phyloP scores from a whole-genome alignment of 2,797 vertebrate species.

The Micromesistius poutassou region DNA sequence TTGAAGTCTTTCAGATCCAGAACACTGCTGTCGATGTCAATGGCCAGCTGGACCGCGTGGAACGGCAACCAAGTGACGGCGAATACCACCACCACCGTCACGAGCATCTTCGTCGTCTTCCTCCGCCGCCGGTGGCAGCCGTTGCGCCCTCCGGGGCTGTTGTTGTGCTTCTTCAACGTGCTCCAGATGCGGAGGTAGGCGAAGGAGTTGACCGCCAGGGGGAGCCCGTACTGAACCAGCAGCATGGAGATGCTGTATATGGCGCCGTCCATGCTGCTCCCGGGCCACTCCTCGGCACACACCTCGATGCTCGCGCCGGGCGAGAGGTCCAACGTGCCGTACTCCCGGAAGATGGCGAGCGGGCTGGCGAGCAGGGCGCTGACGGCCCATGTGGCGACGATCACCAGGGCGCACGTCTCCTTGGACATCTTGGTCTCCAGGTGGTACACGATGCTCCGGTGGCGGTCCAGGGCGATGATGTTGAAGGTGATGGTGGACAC shows the following conservation, averaged over 20 bases:
- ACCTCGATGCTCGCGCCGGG: conserved; percentile 81
- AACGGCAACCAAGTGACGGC: conserved; percentile 92
- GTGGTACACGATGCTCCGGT: conserved; percentile 90
- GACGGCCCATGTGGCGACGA: conserved; percentile 83
- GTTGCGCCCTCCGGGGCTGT: conserved; percentile 66
- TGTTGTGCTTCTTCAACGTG: conserved; percentile 79
- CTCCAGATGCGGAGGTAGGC: conserved; percentile 89
- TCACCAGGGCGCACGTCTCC: conserved; percentile 81
- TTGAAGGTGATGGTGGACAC: conserved; percentile 93
- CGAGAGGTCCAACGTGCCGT: conserved; percentile 79
- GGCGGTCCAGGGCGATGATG: conserved; percentile 90
- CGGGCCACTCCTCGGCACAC: conserved; percentile 90
- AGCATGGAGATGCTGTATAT: conserved; percentile 87
- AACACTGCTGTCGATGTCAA: conserved; percentile 86
- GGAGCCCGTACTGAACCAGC: conserved; percentile 85
- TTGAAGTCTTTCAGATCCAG: conserved; percentile 87
- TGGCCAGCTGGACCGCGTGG: conserved; percentile 88
- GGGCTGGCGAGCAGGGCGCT: conserved; percentile 91
- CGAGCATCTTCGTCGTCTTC: conserved; percentile 94
- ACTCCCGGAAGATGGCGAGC: conserved; percentile 92
- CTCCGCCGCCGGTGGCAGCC: conserved; percentile 75
- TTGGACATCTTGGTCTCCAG: conserved; percentile 92
- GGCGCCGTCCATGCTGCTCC: conserved; percentile 77
- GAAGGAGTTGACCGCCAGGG: conserved; percentile 83
- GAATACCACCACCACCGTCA: conserved; percentile 90